Evolutionary conservation across 2,797 vertebrate species (phyloP).

Genomic region (Alfaro cultratus): DNA sequence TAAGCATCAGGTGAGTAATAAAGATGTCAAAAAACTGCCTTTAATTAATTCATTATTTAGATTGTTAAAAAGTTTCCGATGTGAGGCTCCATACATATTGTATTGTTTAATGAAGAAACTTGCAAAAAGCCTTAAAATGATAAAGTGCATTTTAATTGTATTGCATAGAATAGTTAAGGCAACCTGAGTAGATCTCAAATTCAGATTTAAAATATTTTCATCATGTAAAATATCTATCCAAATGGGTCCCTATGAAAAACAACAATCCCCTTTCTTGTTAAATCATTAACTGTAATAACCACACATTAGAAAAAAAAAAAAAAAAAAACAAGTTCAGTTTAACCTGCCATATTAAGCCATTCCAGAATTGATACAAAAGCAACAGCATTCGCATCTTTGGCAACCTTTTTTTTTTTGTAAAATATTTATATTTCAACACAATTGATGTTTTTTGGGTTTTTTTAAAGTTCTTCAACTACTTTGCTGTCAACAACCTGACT

Average conservation of each 20-base stretch:
- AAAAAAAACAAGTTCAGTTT: too few relatives aligned
- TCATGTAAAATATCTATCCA: too few relatives aligned
- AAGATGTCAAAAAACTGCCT: not conserved
- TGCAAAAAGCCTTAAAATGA: not conserved
- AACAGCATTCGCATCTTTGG: not conserved
- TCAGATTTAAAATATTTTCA: too few relatives aligned
- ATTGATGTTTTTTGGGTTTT: not conserved
- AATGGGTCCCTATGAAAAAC: too few relatives aligned
- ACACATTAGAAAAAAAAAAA: not conserved
- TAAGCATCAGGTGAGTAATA: not conserved
- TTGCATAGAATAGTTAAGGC: not conserved
- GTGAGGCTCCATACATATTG: not conserved
- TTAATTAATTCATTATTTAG: not conserved
- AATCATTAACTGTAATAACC: too few relatives aligned
- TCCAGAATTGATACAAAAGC: not conserved
- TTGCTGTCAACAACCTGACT: constrained; percentile 1
- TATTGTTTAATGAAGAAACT: not conserved
- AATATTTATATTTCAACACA: not conserved
- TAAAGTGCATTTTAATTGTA: not conserved
- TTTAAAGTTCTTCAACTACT: not conserved
- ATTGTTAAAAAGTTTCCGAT: not conserved
- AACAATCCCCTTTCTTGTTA: too few relatives aligned
- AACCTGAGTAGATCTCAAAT: too few relatives aligned
- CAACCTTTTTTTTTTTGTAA: not conserved
- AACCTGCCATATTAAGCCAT: not conserved